These are phyloP conservation scores for Acronicta aceris DNA, from an alignment of 2,888 invertebrate genomes.

Conservation along the genomic window DNA sequence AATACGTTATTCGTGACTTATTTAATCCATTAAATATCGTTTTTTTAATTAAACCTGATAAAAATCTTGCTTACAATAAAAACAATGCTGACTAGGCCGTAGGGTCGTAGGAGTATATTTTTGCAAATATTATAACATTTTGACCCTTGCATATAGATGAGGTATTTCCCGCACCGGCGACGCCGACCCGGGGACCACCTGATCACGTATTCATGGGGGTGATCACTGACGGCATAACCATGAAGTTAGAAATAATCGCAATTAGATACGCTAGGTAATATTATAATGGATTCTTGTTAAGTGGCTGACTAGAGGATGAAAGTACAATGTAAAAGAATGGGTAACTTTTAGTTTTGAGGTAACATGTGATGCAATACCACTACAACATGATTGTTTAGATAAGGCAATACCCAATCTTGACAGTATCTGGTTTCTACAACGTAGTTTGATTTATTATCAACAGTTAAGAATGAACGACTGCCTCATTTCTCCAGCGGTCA, in stretches of 20 bases:
- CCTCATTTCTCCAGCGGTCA: too few relatives aligned
- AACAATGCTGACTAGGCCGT: conserved; percentile 53
- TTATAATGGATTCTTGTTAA: not conserved
- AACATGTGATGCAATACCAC: not conserved
- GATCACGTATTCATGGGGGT: conserved; percentile 83
- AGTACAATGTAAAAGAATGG: not conserved
- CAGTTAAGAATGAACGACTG: too few relatives aligned
- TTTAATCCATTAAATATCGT: not conserved
- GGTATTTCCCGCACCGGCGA: conserved; percentile 73
- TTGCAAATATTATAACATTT: conserved; percentile 76
- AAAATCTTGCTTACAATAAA: conserved; percentile 22
- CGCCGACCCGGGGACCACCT: conserved; percentile 65
- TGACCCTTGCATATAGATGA: conserved; percentile 83
- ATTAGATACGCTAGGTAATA: conserved; percentile 23
- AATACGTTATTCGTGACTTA: not conserved
- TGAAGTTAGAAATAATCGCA: conserved; percentile 47
- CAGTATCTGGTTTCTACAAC: too few relatives aligned
- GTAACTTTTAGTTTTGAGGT: not conserved
- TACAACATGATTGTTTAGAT: too few relatives aligned
- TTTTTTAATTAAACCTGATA: conserved; percentile 13
- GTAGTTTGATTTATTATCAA: too few relatives aligned
- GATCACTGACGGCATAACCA: conserved; percentile 62
- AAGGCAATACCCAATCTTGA: too few relatives aligned
- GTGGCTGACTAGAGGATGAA: not conserved
- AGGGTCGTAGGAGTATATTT: conserved; percentile 56